Evolutionary conservation across 37 sponge, comb jelly and placozoan genomes (phyloP), one percentile per base, ranked within the genome.

Genomic region (Halichondria panicea): DNA sequence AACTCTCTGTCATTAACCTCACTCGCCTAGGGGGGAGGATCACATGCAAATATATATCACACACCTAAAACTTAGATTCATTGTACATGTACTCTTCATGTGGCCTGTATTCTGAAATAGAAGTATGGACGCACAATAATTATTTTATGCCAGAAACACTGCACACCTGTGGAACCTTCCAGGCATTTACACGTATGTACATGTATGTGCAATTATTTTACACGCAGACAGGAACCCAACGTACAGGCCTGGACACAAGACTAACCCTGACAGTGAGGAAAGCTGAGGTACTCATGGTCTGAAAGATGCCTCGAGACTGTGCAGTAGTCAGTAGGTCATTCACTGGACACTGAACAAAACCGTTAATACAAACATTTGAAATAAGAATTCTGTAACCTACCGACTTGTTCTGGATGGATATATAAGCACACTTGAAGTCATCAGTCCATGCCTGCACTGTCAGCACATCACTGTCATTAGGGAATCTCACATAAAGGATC

Each of bases 351-450:
- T 81, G 63, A 7, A 76, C 35, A 41, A 66, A 22, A 15, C 6
- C 27, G 13, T 39, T n/a, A 19, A 34, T 36, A 18, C 21, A 7
- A 8, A 37, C 21, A 8, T 38, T 34, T 30, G 34, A 21, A n/a
- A 1, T 2, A 19, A 70, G 32, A 15, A 25, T 46, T 1, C 7
- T 0, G 0, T 2, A 15, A 52, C 84, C 46, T 76, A 92, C 93
- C 21, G 82, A 72, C 32, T 81, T 81, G 42, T 85, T 82, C 53
- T 86, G 82, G 0, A 93, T 87, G 43, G 94, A 89, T 30, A 89
- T 64, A 57, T 82, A 37, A 35, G 66, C 73, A 71, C 86, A 85
- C 12, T 19, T 45, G 4, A 32, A 48, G 36, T 35, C 73, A 18
- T 71, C 65, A 30, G 86, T 58, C 13, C 55, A 11, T 8, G 59